Conservation (phyloP, 2,888 invertebrate genomes). For the Xiphydria camelus region DNA sequence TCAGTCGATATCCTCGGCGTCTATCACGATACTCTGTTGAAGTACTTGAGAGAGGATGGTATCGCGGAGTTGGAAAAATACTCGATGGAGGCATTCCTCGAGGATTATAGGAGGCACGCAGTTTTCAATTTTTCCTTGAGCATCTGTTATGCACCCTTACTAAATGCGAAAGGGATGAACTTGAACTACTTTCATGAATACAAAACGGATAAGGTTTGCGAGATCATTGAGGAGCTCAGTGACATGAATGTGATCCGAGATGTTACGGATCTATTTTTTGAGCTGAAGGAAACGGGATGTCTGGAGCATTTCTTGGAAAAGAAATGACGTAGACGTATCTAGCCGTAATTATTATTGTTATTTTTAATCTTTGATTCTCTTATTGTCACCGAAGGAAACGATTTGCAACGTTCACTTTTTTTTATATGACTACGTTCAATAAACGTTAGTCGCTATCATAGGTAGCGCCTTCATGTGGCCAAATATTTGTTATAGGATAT, state of each 20-base stretch:
- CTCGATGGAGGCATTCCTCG: conserved; percentile 33
- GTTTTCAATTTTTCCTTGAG: conserved; percentile 20
- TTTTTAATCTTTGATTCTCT: no score
- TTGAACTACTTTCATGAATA: conserved; percentile 11
- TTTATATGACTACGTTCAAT: no score
- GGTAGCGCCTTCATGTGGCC: no score
- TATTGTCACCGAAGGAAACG: no score
- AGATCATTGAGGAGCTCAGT: neutral
- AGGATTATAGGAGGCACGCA: conserved; percentile 36
- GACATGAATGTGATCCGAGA: neutral
- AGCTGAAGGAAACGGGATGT: conserved; percentile 35
- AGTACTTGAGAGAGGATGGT: conserved; percentile 27
- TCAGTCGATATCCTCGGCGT: conserved; percentile 30
- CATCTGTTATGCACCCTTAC: neutral
- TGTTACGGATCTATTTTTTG: conserved; percentile 42
- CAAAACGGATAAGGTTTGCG: neutral
- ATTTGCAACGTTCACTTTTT: no score
- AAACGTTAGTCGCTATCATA: no score
- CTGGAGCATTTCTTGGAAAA: conserved; percentile 25
- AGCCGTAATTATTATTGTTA: no score
- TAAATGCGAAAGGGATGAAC: neutral
- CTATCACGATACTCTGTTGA: conserved; percentile 38
- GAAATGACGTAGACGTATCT: no score
- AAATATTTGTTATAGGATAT: no score
- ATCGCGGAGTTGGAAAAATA: conserved; percentile 31